Evolutionary conservation across 1,140 invertebrate genomes (phyloP).

Genomic region (Drosophila insularis): DNA sequence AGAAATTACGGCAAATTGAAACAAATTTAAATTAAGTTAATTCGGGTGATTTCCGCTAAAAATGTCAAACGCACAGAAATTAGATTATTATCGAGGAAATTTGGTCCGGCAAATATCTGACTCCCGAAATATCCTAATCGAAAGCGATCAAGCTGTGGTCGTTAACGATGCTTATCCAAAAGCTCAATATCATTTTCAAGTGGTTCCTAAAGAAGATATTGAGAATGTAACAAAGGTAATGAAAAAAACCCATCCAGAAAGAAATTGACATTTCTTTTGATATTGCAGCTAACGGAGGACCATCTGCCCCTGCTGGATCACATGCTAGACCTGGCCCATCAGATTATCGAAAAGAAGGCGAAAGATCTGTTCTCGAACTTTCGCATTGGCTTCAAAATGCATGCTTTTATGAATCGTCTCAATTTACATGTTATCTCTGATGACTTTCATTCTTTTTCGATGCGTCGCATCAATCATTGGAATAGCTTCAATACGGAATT

Average conservation of each 20-base stretch:
- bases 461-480: constrained; percentile 49
- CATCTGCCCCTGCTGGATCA: constrained; percentile 59
- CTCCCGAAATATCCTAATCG: constrained; percentile 37
- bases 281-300: constrained; percentile 33
- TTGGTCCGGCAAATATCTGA: constrained; percentile 18
- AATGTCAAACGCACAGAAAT: background rate
- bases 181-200: constrained; percentile 56
- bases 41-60: constrained; percentile 19
- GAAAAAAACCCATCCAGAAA: background rate
- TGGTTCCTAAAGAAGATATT: constrained; percentile 50
- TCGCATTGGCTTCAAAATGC: constrained; percentile 55
- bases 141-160: constrained; percentile 49
- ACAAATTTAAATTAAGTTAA: no score
- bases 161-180: constrained; percentile 56
- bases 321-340: constrained; percentile 57
- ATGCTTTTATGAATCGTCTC: constrained; percentile 43
- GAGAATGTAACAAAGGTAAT: constrained; percentile 36
- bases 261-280: background rate
- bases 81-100: constrained; percentile 1
- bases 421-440: constrained; percentile 61
- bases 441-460: constrained; percentile 49
- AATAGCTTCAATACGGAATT: constrained; percentile 62
- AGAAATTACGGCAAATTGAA: no score
- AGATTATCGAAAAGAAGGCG: constrained; percentile 49
- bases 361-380: constrained; percentile 41